Conservation (phyloP, 2,113 vertebrate species). For the Petaurus breviceps region DNA sequence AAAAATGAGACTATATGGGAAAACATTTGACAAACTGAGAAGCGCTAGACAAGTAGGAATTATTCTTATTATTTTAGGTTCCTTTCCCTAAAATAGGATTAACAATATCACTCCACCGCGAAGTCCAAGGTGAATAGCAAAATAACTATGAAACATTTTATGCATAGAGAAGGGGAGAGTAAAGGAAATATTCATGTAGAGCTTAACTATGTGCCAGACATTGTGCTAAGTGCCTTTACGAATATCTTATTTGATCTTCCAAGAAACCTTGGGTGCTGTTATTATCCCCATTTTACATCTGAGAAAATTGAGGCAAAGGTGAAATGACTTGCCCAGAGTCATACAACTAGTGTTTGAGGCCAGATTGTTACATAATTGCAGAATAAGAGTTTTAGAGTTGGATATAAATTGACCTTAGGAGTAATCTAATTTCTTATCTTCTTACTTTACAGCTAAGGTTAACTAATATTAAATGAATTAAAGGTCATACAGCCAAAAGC, state of each 20-base stretch:
- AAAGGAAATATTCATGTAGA: background rate
- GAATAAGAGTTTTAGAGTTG: background rate
- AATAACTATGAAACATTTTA: background rate
- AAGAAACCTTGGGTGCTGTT: no score
- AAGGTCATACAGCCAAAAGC: background rate
- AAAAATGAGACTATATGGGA: no score
- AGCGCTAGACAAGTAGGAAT: no score
- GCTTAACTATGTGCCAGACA: no score
- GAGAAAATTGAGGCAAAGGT: background rate
- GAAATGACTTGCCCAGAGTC: background rate
- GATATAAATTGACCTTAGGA: background rate
- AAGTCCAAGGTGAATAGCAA: background rate
- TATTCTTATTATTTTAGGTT: no score
- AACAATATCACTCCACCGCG: background rate
- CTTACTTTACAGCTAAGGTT: background rate
- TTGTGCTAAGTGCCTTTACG: no score
- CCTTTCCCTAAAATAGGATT: background rate
- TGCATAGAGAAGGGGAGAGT: background rate
- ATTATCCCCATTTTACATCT: background rate
- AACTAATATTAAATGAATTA: background rate
- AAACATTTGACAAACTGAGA: no score
- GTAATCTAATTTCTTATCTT: background rate
- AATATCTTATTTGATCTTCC: no score
- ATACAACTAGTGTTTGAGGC: background rate
- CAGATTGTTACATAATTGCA: background rate